These are phyloP conservation scores for Corythaeola cristata DNA, from an alignment of 2,113 vertebrate species.

Conservation along the genomic window DNA sequence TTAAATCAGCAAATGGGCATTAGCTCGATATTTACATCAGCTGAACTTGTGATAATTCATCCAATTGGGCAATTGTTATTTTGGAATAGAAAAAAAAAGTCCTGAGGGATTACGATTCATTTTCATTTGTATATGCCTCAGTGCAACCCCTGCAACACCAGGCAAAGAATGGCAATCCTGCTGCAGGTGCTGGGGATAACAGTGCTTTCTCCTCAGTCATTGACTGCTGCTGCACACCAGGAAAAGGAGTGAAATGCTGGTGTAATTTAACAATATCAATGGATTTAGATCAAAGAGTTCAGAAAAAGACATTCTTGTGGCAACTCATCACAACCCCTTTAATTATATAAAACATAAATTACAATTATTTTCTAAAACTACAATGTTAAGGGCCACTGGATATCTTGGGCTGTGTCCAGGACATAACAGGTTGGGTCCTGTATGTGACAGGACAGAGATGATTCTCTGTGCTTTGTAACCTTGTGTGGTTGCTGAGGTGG, in stretches of 20 bases:
- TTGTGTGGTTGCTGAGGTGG: neutral
- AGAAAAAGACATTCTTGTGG: neutral
- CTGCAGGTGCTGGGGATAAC: neutral
- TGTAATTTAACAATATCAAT: neutral
- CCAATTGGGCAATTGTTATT: slow-evolving; percentile 9
- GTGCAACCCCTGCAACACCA: neutral
- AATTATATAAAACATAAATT: neutral
- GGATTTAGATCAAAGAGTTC: neutral
- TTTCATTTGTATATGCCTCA: neutral
- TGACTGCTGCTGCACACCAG: neutral
- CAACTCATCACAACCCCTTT: neutral
- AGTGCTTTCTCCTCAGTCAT: neutral
- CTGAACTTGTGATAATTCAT: slow-evolving; percentile 43
- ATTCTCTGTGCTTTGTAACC: neutral
- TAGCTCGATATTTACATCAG: slow-evolving; percentile 14
- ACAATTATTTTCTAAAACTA: neutral
- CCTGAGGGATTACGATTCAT: neutral
- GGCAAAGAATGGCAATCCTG: neutral
- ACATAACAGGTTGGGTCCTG: neutral
- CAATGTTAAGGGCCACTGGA: neutral
- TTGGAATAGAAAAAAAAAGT: neutral
- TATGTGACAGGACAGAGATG: neutral
- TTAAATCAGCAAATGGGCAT: slow-evolving; percentile 61
- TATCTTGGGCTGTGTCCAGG: neutral
- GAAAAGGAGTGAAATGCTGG: neutral